Percentiles rank a stretch among this genome's conserved stretches.
phyloP scores from a whole-genome alignment of 2,797 vertebrate genomes.

The Acropternis orthonyx region DNA sequence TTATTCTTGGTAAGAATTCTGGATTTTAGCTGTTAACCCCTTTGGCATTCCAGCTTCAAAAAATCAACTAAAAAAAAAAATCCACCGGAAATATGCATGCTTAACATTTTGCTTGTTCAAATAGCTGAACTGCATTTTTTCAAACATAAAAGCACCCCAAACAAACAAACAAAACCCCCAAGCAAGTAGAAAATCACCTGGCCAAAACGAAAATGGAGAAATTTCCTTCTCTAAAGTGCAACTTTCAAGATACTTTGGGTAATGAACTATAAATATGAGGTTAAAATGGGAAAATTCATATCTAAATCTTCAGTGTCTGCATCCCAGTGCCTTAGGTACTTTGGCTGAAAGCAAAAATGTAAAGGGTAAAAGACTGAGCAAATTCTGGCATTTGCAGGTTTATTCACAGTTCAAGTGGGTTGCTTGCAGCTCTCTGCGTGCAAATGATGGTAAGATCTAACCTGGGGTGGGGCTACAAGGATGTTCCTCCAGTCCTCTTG shows the following conservation, averaged over 20 bases:
- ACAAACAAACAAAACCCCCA: background rate
- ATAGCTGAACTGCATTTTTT: background rate
- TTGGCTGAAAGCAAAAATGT: background rate
- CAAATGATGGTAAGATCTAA: background rate
- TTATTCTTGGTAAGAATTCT: constrained; percentile 35
- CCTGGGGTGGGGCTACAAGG: background rate
- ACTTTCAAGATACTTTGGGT: background rate
- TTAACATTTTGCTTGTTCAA: background rate
- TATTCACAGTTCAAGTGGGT: background rate
- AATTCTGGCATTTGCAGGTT: background rate
- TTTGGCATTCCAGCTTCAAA: background rate
- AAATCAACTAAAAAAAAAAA: background rate
- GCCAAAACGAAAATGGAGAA: background rate
- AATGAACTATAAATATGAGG: background rate
- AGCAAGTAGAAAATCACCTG: background rate
- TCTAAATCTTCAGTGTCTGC: background rate
- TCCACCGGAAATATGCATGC: background rate
- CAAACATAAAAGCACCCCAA: background rate
- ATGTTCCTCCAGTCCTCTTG: background rate
- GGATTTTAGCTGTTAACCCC: constrained; percentile 39
- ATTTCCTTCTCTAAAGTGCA: background rate
- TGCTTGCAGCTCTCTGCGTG: background rate
- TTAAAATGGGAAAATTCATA: background rate
- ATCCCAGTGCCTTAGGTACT: background rate
- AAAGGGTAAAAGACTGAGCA: background rate